Percentiles rank a stretch among this genome's conserved stretches.
Evolutionary conservation across 1,140 invertebrate genomes (phyloP).

Genomic region (Acromyrmex charruanus): DNA sequence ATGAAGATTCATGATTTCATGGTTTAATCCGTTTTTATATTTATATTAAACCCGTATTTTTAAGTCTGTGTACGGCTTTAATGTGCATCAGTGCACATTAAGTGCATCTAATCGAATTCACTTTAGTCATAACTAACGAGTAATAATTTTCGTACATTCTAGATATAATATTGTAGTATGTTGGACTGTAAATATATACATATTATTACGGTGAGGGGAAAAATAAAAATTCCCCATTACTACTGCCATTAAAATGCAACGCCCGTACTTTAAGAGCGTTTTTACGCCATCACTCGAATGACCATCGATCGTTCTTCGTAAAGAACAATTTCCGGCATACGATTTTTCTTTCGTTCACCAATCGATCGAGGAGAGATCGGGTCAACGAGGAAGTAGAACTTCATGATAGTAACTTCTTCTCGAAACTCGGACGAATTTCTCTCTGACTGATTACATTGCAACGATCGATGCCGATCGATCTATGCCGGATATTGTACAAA

Average conservation of each 20-base stretch:
- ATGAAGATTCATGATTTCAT: too few relatives aligned
- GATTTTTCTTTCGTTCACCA: background rate
- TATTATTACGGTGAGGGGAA: constrained; percentile 55
- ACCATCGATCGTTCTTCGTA: constrained; percentile 33
- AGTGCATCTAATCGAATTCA: too few relatives aligned
- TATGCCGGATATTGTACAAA: constrained; percentile 17
- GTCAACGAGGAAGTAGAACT: background rate
- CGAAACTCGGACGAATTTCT: background rate
- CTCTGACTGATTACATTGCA: background rate
- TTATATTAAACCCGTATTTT: too few relatives aligned
- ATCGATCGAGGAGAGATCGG: constrained; percentile 2
- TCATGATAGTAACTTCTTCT: constrained; percentile 15
- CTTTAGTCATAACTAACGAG: constrained; percentile 46
- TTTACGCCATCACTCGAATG: constrained; percentile 41
- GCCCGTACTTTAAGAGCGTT: constrained; percentile 57
- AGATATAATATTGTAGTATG: constrained; percentile 49
- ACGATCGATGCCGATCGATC: background rate
- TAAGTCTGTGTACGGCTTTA: too few relatives aligned
- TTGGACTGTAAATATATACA: constrained; percentile 70
- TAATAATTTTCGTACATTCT: constrained; percentile 57
- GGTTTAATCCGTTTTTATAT: too few relatives aligned
- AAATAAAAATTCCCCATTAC: constrained; percentile 66
- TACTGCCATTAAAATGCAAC: constrained; percentile 75
- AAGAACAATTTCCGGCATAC: constrained; percentile 17
- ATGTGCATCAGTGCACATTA: too few relatives aligned